Evolutionary conservation across 2,113 vertebrate species (phyloP).

Genomic region (Thalassarche chlororhynchos): DNA sequence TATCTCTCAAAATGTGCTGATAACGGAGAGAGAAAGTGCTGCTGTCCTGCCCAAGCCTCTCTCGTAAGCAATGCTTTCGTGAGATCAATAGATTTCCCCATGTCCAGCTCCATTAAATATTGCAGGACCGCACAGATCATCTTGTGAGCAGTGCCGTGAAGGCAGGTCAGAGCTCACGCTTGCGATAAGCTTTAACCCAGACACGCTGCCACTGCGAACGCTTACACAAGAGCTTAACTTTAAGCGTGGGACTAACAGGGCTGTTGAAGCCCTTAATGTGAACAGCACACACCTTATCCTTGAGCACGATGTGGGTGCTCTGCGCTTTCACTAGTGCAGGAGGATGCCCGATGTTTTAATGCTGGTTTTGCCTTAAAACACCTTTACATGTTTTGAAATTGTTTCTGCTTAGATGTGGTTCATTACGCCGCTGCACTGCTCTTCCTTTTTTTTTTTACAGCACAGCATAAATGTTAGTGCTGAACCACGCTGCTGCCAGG

Average conservation of each 20-base stretch:
- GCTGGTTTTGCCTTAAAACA: background rate
- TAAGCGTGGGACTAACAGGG: background rate
- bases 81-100: background rate
- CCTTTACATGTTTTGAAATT: accelerated
- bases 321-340: background rate
- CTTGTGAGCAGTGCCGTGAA: background rate
- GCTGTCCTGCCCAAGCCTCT: background rate
- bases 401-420: background rate
- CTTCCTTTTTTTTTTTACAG: background rate
- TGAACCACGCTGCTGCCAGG: background rate
- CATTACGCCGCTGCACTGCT: accelerated
- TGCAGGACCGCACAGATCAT: background rate
- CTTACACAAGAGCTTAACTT: background rate
- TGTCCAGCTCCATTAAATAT: background rate
- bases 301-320: background rate
- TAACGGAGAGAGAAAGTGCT: background rate
- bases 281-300: background rate
- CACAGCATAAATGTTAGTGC: background rate
- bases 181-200: accelerated
- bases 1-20: background rate
- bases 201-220: accelerated
- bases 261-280: background rate
- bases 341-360: accelerated
- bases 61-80: background rate
- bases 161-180: background rate